Percentiles rank a stretch among this genome's conserved stretches.
Conservation (phyloP, 1,140 invertebrate species). For the Colletes latitarsis region DNA sequence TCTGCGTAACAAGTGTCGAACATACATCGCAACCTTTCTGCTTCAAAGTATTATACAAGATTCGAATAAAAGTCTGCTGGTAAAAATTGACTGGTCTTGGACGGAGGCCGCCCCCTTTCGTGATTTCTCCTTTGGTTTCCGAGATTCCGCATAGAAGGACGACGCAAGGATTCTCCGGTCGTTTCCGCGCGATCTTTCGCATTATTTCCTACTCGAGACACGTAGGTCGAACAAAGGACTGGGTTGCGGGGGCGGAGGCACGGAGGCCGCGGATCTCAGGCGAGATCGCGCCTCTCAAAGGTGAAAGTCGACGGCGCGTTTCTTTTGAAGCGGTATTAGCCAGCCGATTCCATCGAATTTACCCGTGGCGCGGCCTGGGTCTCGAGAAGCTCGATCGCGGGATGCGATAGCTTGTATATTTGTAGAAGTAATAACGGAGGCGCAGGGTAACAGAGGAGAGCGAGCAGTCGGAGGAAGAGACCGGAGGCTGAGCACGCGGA, state of each 20-base stretch:
- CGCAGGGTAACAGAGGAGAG: slow-evolving; percentile 41
- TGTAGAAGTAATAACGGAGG: slow-evolving; percentile 75
- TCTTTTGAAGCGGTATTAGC: slow-evolving; percentile 67
- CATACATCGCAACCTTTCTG: neutral
- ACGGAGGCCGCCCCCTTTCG: no score
- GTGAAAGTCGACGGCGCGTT: slow-evolving; percentile 35
- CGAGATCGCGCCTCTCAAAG: slow-evolving; percentile 52
- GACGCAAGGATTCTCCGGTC: slow-evolving; percentile 27
- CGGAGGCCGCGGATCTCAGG: slow-evolving; percentile 15
- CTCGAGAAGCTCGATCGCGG: slow-evolving; percentile 62
- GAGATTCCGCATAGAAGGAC: slow-evolving; percentile 6
- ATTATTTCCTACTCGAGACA: slow-evolving; percentile 62
- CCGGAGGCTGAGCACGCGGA: slow-evolving; percentile 42
- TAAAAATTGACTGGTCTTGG: no score
- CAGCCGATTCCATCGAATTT: slow-evolving; percentile 60
- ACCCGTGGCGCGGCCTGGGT: slow-evolving; percentile 10
- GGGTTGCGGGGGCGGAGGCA: neutral
- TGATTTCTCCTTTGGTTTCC: no score
- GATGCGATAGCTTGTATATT: slow-evolving; percentile 74
- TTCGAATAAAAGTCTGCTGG: no score
- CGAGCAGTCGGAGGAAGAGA: slow-evolving; percentile 7
- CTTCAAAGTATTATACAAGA: no score
- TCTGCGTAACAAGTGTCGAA: slow-evolving; percentile 8
- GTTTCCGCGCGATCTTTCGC: slow-evolving; percentile 46
- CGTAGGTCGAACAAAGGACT: slow-evolving; percentile 43